A percentile compares a stretch with the other conserved stretches of the same genome.
These are phyloP conservation scores for Diadumene lineata DNA, from an alignment of 92 coral and sea anemone genomes.

Conservation along the genomic window DNA sequence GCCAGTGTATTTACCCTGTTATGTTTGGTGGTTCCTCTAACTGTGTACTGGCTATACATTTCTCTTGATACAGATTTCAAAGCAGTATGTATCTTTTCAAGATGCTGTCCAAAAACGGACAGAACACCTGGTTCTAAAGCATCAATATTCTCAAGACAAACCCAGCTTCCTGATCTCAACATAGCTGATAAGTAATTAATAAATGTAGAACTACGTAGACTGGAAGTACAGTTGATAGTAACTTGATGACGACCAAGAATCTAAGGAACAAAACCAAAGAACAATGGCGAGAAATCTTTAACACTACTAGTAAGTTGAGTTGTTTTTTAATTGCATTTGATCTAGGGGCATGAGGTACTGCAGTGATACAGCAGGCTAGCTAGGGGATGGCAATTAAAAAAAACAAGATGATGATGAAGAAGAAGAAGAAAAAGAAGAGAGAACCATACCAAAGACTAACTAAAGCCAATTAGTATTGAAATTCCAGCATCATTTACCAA, in stretches of 20 bases:
- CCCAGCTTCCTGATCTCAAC: conserved; percentile 86
- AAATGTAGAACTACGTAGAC: conserved; percentile 57
- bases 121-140: conserved; percentile 63
- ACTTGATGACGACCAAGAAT: conserved; percentile 87
- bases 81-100: conserved; percentile 59
- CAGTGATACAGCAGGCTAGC: too few relatives aligned
- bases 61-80: conserved; percentile 58
- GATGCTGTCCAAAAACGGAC: conserved; percentile 75
- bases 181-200: conserved; percentile 78
- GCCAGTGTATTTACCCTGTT: background rate
- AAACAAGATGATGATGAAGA: too few relatives aligned
- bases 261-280: conserved; percentile 46
- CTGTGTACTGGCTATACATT: conserved; percentile 58
- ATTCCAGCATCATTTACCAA: too few relatives aligned
- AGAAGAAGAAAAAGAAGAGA: too few relatives aligned
- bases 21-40: conserved; percentile 41
- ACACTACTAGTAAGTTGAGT: too few relatives aligned
- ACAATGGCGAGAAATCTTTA: too few relatives aligned
- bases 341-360: too few relatives aligned
- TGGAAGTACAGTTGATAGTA: conserved; percentile 74
- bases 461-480: too few relatives aligned
- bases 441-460: too few relatives aligned
- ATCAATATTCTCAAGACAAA: conserved; percentile 86
- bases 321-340: too few relatives aligned
- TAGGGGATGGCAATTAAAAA: too few relatives aligned